Percentiles rank a stretch among this genome's conserved stretches.
Evolutionary conservation across 1,140 invertebrate genomes (phyloP).

Genomic region (Colletes gigas): DNA sequence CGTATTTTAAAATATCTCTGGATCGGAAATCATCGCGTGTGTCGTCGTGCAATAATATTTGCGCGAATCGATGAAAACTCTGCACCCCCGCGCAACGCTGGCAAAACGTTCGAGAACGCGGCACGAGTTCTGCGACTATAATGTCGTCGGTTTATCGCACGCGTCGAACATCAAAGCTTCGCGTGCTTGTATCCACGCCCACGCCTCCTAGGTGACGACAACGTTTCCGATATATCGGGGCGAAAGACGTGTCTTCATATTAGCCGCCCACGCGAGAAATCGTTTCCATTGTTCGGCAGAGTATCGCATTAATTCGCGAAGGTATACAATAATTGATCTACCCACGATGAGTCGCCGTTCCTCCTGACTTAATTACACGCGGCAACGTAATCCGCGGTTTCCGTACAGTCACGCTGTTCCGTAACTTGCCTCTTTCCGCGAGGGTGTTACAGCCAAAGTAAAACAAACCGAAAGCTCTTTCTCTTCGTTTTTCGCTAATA

Average conservation of each 20-base stretch:
- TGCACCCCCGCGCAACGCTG: background rate
- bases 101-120: background rate
- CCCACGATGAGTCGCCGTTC: conserved; percentile 30
- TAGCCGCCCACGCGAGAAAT: conserved; percentile 47
- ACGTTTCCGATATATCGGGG: conserved; percentile 41
- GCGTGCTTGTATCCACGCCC: conserved; percentile 27
- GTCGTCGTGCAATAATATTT: background rate
- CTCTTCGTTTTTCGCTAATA: too few relatives aligned
- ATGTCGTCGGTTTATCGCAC: conserved; percentile 27
- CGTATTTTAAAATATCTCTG: too few relatives aligned
- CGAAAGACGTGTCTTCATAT: conserved; percentile 44
- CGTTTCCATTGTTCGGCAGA: conserved; percentile 47
- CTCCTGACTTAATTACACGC: conserved; percentile 31
- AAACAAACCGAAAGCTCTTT: too few relatives aligned
- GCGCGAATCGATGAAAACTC: background rate
- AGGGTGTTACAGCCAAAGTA: background rate
- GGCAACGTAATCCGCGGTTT: background rate
- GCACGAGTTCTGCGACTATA: background rate
- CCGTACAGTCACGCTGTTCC: background rate
- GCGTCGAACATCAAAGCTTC: conserved; percentile 6
- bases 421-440: background rate
- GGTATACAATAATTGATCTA: conserved; percentile 44
- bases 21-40: too few relatives aligned
- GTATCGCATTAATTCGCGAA: conserved; percentile 50
- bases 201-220: conserved; percentile 39